These are phyloP conservation scores for Amblyornis subalaris DNA, from an alignment of 2,113 vertebrate species.

Conservation along the genomic window DNA sequence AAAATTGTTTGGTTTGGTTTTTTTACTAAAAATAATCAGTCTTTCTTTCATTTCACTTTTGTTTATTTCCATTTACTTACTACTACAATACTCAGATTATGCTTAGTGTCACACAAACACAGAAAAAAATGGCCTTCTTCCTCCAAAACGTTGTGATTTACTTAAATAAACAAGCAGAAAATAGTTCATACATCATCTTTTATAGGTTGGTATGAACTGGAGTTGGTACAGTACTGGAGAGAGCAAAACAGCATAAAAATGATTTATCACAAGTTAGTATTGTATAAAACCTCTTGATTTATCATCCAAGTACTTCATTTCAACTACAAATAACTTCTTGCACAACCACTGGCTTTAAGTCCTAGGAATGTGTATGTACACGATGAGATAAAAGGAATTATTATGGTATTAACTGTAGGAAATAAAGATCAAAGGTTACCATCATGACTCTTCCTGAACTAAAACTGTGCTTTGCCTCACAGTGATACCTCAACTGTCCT, in stretches of 20 bases:
- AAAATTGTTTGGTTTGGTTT: neutral
- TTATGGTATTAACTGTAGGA: slow-evolving; percentile 52
- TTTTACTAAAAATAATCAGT: neutral
- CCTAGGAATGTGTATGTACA: slow-evolving; percentile 31
- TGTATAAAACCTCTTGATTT: slow-evolving; percentile 42
- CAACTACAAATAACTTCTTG: slow-evolving; percentile 48
- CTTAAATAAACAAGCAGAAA: neutral
- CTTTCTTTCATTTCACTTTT: neutral
- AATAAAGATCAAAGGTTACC: slow-evolving; percentile 61
- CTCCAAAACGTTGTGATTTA: neutral
- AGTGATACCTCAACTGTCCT: slow-evolving; percentile 22
- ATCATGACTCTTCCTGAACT: slow-evolving; percentile 36
- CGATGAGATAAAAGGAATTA: slow-evolving; percentile 51
- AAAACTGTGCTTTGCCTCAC: slow-evolving; percentile 34
- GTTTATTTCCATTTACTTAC: neutral
- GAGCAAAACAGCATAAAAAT: slow-evolving; percentile 21
- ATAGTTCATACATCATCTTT: neutral
- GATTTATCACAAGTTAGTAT: slow-evolving; percentile 30
- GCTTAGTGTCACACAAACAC: neutral
- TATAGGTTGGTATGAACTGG: neutral
- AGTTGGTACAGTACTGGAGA: neutral
- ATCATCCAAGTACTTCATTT: slow-evolving; percentile 34
- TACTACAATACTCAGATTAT: neutral
- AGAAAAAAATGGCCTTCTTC: neutral
- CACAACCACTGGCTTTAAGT: slow-evolving; percentile 34